phyloP scores from a whole-genome alignment of 37 sponge, comb jelly and placozoan species.

The Halisarca cf. caerulea region DNA sequence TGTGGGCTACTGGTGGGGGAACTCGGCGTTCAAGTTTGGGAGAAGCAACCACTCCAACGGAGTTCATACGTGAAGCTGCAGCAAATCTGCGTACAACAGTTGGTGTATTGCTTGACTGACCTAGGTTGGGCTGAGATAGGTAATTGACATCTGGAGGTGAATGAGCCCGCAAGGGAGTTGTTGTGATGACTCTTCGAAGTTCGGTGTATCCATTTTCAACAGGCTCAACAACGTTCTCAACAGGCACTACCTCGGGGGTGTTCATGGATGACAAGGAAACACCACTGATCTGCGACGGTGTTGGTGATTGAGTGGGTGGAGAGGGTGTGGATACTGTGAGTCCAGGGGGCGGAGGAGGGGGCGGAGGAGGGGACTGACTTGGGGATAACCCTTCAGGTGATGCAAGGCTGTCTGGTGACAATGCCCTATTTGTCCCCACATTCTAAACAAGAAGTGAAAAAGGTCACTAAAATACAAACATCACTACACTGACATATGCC shows the following conservation, averaged over 20 bases:
- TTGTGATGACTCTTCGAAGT: not conserved
- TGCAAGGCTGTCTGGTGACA: no score
- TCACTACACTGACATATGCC: no score
- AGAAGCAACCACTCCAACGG: conserved; percentile 8
- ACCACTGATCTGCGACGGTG: not conserved
- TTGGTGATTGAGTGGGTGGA: not conserved
- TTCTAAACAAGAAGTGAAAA: no score
- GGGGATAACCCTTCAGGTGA: no score
- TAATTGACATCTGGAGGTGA: not conserved
- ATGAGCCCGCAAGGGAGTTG: not conserved
- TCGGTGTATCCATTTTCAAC: not conserved
- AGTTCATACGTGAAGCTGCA: not conserved
- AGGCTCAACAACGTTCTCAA: not conserved
- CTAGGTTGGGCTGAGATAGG: not conserved
- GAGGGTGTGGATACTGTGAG: not conserved
- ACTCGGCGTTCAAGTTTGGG: not conserved
- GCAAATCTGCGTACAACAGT: not conserved
- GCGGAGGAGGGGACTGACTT: not conserved
- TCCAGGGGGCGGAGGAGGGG: not conserved
- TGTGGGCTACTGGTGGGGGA: not conserved
- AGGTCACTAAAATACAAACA: no score
- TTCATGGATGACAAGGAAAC: not conserved
- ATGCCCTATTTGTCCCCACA: no score
- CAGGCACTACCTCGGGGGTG: not conserved
- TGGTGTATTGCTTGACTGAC: not conserved